Conservation (phyloP, 2,888 invertebrate genomes). For the Chrysolina haemoptera region DNA sequence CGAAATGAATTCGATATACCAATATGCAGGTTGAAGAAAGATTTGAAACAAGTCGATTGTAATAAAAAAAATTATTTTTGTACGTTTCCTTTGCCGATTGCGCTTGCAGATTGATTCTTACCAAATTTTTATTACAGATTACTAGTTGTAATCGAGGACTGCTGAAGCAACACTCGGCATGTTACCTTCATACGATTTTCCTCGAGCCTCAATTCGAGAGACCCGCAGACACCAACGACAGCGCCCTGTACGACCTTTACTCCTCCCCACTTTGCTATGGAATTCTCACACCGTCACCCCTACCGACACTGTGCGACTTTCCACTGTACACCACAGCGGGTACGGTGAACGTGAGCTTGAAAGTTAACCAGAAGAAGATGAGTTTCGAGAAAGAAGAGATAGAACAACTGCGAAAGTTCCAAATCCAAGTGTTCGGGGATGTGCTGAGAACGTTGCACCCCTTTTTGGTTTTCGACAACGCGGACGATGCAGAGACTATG, state of each 20-base stretch:
- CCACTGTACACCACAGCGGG: slow-evolving; percentile 83
- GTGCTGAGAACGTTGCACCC: slow-evolving; percentile 77
- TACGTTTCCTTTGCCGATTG: no score
- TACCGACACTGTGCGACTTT: slow-evolving; percentile 79
- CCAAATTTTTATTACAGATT: slow-evolving; percentile 52
- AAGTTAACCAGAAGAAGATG: slow-evolving; percentile 71
- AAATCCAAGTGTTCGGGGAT: slow-evolving; percentile 82
- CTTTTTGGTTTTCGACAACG: slow-evolving; percentile 73
- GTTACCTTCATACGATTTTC: slow-evolving; percentile 75
- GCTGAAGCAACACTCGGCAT: slow-evolving; percentile 61
- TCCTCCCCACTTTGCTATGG: slow-evolving; percentile 74
- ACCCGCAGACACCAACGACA: slow-evolving; percentile 70
- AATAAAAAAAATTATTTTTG: no score
- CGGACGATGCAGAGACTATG: slow-evolving; percentile 69
- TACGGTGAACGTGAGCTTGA: slow-evolving; percentile 72
- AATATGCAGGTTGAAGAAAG: no score
- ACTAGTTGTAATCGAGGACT: slow-evolving; percentile 53
- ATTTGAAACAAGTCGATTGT: no score
- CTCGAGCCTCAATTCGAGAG: slow-evolving; percentile 72
- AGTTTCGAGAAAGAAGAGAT: slow-evolving; percentile 71
- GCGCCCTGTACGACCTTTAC: slow-evolving; percentile 73
- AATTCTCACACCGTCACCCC: slow-evolving; percentile 74
- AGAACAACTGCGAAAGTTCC: slow-evolving; percentile 75
- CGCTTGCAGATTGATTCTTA: no score
- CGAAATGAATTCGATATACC: no score